Conservation (phyloP, 2,113 vertebrate genomes). For the Felis chaus region DNA sequence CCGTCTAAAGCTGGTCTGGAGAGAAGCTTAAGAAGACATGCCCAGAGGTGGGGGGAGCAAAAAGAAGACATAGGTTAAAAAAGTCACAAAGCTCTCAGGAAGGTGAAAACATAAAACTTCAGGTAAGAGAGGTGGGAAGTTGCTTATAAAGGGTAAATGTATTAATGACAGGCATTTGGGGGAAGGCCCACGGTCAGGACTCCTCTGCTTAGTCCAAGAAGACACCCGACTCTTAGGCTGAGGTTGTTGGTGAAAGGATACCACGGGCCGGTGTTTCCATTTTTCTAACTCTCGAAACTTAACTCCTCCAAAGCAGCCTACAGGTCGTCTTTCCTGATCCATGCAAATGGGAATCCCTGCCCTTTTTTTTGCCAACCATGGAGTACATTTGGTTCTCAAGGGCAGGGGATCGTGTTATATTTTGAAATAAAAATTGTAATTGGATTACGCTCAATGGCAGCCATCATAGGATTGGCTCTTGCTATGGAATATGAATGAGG, state of each 20-base stretch:
- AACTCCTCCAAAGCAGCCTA: neutral
- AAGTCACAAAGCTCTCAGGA: neutral
- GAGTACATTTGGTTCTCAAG: slow-evolving; percentile 40
- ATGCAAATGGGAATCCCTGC: neutral
- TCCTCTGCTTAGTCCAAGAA: neutral
- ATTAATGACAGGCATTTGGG: neutral
- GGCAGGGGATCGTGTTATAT: slow-evolving; percentile 72
- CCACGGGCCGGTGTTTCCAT: neutral
- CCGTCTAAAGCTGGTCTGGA: neutral
- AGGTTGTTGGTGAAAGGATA: neutral
- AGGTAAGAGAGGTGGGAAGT: neutral
- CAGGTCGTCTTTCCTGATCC: neutral
- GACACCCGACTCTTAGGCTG: neutral
- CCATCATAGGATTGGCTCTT: slow-evolving; percentile 79
- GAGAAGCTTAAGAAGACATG: neutral
- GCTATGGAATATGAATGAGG: slow-evolving; percentile 78
- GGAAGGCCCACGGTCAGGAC: neutral
- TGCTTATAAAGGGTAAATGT: neutral
- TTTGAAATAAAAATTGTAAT: slow-evolving; percentile 80
- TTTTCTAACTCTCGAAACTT: neutral
- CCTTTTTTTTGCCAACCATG: neutral
- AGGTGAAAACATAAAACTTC: neutral
- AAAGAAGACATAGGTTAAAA: neutral
- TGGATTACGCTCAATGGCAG: slow-evolving; percentile 81
- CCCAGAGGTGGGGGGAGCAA: neutral